These are phyloP conservation scores for Philonicus albiceps DNA, from an alignment of 2,888 invertebrate species.

Conservation along the genomic window DNA sequence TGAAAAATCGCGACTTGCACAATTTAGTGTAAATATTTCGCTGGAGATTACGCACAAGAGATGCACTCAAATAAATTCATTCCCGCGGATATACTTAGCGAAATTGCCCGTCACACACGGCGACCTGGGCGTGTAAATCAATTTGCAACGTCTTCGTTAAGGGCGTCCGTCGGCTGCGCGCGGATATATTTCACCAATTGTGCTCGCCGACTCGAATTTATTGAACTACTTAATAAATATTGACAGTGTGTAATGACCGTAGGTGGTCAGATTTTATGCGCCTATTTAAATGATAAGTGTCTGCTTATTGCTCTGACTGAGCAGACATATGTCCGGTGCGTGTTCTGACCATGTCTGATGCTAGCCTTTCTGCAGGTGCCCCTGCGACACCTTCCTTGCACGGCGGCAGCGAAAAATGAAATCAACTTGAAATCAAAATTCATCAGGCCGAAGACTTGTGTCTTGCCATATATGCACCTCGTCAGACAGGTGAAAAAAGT, in stretches of 20 bases:
- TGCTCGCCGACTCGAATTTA: constrained; percentile 43
- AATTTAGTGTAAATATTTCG: constrained; percentile 26
- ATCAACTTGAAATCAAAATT: constrained; percentile 12
- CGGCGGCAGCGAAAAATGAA: background rate
- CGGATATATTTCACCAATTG: constrained; percentile 40
- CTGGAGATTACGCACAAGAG: background rate
- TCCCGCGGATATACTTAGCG: background rate
- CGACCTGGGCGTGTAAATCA: background rate
- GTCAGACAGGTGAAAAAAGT: background rate
- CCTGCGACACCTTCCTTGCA: constrained; percentile 29
- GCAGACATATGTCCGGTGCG: constrained; percentile 33
- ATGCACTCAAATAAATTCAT: constrained; percentile 19
- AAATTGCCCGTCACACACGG: constrained; percentile 18
- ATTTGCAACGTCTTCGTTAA: constrained; percentile 35
- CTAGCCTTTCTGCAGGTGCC: background rate
- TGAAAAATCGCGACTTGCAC: constrained; percentile 1
- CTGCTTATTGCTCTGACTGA: constrained; percentile 34
- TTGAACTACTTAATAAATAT: constrained; percentile 48
- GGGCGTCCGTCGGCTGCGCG: background rate
- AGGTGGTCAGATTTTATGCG: constrained; percentile 46
- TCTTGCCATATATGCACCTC: background rate
- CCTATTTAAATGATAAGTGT: constrained; percentile 48
- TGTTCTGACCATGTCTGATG: constrained; percentile 15
- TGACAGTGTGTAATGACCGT: constrained; percentile 46
- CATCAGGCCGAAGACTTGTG: background rate